Percentiles rank a stretch among this genome's conserved stretches.
Evolutionary conservation across 1,140 invertebrate genomes (phyloP).

Genomic region (Camponotus vicinus): DNA sequence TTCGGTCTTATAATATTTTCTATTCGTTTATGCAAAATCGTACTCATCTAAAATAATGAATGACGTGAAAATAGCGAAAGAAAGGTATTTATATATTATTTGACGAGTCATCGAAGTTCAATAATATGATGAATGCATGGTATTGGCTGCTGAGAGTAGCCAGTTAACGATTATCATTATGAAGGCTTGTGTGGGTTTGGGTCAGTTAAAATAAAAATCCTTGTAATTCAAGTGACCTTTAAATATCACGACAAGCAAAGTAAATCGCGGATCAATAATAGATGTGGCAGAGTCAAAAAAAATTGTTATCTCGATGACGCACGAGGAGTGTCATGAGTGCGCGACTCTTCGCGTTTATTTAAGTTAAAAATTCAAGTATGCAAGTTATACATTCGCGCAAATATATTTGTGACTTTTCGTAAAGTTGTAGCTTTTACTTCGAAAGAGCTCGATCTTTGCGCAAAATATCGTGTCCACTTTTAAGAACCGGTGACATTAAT

Average conservation of each 20-base stretch:
- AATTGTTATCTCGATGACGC: conserved; percentile 41
- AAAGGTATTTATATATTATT: background rate
- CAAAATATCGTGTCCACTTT: background rate
- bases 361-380: background rate
- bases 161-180: background rate
- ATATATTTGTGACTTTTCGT: background rate
- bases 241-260: conserved; percentile 28
- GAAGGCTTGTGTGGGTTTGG: background rate
- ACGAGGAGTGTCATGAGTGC: background rate
- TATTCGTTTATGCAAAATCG: background rate
- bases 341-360: background rate
- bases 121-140: background rate
- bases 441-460: background rate
- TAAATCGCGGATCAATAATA: conserved; percentile 40
- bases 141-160: background rate
- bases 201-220: conserved; percentile 39
- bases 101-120: background rate
- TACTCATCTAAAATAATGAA: background rate
- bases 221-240: conserved; percentile 52
- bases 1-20: no score
- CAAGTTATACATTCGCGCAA: conserved; percentile 1
- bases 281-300: background rate
- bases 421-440: no score
- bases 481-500: background rate
- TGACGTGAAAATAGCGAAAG: background rate